Percentiles rank a stretch among this genome's conserved stretches.
Conservation (phyloP, 2,888 invertebrate genomes). For the Erebia aethiops region DNA sequence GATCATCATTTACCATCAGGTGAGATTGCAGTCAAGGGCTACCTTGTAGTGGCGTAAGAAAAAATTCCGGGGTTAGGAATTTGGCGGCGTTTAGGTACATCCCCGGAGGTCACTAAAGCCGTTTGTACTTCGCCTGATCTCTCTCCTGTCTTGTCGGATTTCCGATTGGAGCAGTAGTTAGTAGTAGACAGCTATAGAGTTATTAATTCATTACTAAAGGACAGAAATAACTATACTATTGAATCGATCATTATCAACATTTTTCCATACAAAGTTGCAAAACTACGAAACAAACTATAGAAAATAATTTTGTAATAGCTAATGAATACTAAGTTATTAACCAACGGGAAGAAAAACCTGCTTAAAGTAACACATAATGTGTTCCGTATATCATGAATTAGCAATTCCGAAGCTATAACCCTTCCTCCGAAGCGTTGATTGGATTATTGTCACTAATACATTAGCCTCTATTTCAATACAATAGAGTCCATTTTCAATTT, state of each 20-base stretch:
- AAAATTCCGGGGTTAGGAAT: too few species aligned
- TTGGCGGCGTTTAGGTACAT: too few species aligned
- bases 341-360: background rate
- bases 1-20: too few species aligned
- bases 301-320: background rate
- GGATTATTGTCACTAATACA: constrained; percentile 5
- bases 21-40: too few species aligned
- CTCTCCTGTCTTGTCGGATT: too few species aligned
- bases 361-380: constrained; percentile 16
- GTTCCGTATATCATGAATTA: constrained; percentile 23
- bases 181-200: background rate
- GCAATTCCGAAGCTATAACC: constrained; percentile 26
- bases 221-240: constrained; percentile 2
- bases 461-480: background rate
- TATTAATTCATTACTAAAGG: background rate
- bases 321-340: background rate
- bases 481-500: constrained; percentile 14
- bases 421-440: constrained; percentile 18
- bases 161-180: too few species aligned
- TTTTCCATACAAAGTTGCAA: constrained; percentile 13
- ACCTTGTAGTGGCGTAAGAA: too few species aligned
- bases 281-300: background rate
- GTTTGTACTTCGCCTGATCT: too few species aligned
- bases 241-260: background rate
- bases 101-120: too few species aligned